Evolutionary conservation across 1,140 invertebrate species (phyloP), one percentile per base, ranked within the genome.

Genomic region (Apolygus lucorum): DNA sequence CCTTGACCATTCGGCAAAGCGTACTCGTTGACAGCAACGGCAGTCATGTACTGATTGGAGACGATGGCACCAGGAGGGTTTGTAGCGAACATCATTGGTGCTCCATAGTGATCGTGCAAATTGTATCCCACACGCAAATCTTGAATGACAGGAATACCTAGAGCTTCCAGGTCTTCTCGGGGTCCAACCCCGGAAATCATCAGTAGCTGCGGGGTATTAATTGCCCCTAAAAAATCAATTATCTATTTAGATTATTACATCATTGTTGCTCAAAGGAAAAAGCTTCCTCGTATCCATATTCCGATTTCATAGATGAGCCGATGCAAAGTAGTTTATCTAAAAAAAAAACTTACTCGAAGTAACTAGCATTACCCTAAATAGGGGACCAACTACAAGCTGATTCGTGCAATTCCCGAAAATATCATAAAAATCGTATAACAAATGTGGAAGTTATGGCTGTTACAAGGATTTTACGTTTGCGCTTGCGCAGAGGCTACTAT

Each of bases 161-260:
- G 49, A 54, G 74, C 70, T 8, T 59, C 28, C 21, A 78, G 59
- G 34, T 77, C 74, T 13, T 71, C 65, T 28, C 69, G 74, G 8
- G 76, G 62, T 75, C 76, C 68, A 72, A 80, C 68, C 76, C 82
- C 96, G 1, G 92, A 95, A 0, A 97, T 78, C 91, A 97, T 95
- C 2, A 98, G 78, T 0, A 98, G 74, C 74, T 98, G 95, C 0
- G 95, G 91, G 0, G 93, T 92, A 76, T 95, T 95, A 0, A 98
- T 84, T 0, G 93, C 84, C 0, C 86, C 92, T 21, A 81, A 83
- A 17, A 87, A 70, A 67, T 87, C 84, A 0, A 88, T 80, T 79
- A 97, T 95, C 75, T 90, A 93, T 14, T 80, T 85, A 0, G 91
- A 81, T 0, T n/a, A n/a, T n/a, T n/a, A n/a, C n/a, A n/a, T n/a